Conservation (phyloP, 2,113 vertebrate genomes). For the Poecile atricapillus region DNA sequence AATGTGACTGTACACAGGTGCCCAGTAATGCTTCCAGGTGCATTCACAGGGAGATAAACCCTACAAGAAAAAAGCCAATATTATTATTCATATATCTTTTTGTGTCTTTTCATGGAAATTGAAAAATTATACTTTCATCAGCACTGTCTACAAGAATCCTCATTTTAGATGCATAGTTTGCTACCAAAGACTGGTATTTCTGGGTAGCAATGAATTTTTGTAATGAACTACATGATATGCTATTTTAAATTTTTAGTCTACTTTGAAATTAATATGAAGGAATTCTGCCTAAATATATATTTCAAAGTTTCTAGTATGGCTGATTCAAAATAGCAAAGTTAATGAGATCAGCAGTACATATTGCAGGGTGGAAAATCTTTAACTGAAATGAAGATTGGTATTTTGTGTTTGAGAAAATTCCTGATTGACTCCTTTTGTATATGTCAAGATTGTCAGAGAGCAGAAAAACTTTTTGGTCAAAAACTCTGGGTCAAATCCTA, state of each 20-base stretch:
- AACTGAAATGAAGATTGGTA: background rate
- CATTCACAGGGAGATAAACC: background rate
- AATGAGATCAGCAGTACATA: background rate
- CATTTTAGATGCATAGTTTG: background rate
- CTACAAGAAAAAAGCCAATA: background rate
- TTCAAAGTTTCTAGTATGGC: background rate
- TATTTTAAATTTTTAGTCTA: background rate
- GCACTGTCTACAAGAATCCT: background rate
- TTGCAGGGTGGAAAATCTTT: background rate
- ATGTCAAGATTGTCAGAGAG: background rate
- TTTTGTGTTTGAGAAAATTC: background rate
- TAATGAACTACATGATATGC: rapidly evolving
- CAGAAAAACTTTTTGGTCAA: background rate
- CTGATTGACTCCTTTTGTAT: background rate
- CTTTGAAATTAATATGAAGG: background rate
- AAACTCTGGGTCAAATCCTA: background rate
- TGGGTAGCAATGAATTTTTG: background rate
- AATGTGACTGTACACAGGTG: rapidly evolving
- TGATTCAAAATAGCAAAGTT: background rate
- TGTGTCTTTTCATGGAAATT: background rate
- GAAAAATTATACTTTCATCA: background rate
- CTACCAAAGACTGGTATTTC: background rate
- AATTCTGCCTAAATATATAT: background rate
- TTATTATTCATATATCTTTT: background rate
- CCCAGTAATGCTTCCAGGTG: background rate